Conservation (phyloP, 2,113 vertebrate genomes). For the Labrus mixtus region DNA sequence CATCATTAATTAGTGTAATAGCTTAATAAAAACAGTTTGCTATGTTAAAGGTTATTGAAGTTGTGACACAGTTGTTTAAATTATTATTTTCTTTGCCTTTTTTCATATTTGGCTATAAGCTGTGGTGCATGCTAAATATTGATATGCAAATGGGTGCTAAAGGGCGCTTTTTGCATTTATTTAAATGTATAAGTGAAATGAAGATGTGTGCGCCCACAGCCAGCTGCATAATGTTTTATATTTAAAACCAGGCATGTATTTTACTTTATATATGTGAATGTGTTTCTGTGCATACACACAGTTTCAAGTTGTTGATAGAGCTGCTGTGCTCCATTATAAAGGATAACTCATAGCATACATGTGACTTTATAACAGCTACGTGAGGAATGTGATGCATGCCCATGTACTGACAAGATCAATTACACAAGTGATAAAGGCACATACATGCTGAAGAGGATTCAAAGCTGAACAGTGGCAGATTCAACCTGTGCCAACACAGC, state of each 20-base stretch:
- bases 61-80: not conserved
- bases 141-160: not conserved
- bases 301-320: not conserved
- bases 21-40: too few species aligned
- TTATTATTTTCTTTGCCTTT: too few species aligned
- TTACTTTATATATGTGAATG: not conserved
- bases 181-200: not conserved
- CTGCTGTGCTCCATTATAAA: not conserved
- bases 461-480: not conserved
- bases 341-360: not conserved
- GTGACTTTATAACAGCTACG: slow-evolving; percentile 25
- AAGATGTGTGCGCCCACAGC: not conserved
- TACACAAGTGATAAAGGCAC: slow-evolving; percentile 3
- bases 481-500: not conserved
- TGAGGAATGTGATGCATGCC: slow-evolving; percentile 12
- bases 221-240: not conserved
- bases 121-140: not conserved
- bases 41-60: too few species aligned
- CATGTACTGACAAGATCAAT: slow-evolving; percentile 31
- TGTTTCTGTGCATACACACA: not conserved
- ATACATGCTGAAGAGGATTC: slow-evolving; percentile 9
- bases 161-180: not conserved
- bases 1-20: too few species aligned
- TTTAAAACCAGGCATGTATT: not conserved
- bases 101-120: not conserved